Evolutionary conservation across 2,888 invertebrate species (phyloP).

Genomic region (Lasiommata megera): DNA sequence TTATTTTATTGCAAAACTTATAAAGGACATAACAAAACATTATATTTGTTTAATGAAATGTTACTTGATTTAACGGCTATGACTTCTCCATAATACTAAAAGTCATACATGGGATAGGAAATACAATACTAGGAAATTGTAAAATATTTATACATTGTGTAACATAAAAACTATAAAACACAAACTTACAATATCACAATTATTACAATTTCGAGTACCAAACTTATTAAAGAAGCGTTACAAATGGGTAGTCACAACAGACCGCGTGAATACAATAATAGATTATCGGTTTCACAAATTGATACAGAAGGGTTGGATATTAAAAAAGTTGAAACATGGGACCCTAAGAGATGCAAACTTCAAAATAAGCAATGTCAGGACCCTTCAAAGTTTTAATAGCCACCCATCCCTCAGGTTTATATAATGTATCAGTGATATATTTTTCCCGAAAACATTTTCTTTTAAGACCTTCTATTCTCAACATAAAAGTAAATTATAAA

Average conservation of each 20-base stretch:
- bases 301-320: constrained; percentile 26
- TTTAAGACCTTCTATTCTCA: not conserved
- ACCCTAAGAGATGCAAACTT: constrained; percentile 24
- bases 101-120: no score
- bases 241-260: not conserved
- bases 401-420: constrained; percentile 8
- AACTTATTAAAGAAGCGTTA: not conserved
- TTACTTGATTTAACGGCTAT: no score
- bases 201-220: no score
- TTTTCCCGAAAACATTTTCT: not conserved
- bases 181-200: no score
- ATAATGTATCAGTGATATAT: not conserved
- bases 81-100: no score
- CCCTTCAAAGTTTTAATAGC: constrained; percentile 29
- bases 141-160: no score
- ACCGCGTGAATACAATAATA: not conserved
- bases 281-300: constrained; percentile 14
- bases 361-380: constrained; percentile 28
- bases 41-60: no score
- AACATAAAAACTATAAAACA: no score
- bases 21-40: no score
- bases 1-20: no score
- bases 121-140: no score
- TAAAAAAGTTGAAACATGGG: constrained; percentile 29
- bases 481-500: not conserved